These are phyloP conservation scores for Gambusia holbrooki DNA, from an alignment of 2,113 vertebrate genomes.

Conservation along the genomic window DNA sequence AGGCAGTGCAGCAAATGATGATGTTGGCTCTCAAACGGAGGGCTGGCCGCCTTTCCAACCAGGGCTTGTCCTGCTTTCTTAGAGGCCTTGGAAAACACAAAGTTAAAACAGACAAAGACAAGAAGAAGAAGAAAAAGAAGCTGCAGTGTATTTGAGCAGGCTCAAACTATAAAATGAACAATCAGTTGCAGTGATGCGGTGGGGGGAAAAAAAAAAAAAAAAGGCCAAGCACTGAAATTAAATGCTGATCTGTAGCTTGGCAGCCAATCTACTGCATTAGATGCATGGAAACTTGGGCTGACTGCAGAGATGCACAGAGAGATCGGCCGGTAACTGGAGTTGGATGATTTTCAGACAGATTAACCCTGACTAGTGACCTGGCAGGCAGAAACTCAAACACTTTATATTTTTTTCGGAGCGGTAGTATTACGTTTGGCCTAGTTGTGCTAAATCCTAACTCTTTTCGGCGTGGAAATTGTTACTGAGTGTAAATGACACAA, in stretches of 20 bases:
- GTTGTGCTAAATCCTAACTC: no score
- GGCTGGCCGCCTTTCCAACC: slow-evolving; percentile 86
- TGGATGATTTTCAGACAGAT: not conserved
- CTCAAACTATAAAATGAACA: slow-evolving; percentile 16
- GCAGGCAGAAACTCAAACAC: not conserved
- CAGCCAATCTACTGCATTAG: slow-evolving; percentile 72
- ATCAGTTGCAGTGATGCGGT: slow-evolving; percentile 59
- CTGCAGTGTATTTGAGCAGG: slow-evolving; percentile 41
- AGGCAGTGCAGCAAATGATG: slow-evolving; percentile 98
- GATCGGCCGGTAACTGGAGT: not conserved
- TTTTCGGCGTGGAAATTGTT: not conserved
- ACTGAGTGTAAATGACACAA: not conserved
- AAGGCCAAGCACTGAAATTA: slow-evolving; percentile 53
- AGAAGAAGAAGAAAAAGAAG: slow-evolving; percentile 22
- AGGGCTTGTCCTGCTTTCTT: slow-evolving; percentile 90
- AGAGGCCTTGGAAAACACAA: slow-evolving; percentile 86
- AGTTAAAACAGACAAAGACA: slow-evolving; percentile 29
- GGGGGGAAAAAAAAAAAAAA: slow-evolving; percentile 43
- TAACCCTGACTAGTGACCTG: not conserved
- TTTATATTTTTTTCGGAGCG: no score
- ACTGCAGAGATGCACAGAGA: slow-evolving; percentile 14
- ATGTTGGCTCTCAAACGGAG: slow-evolving; percentile 95
- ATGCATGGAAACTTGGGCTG: slow-evolving; percentile 46
- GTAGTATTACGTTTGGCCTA: not conserved
- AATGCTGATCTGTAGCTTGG: slow-evolving; percentile 73